Percentiles rank a stretch among this genome's conserved stretches.
Conservation (phyloP, 1,140 invertebrate species). For the Danaus melanippus region DNA sequence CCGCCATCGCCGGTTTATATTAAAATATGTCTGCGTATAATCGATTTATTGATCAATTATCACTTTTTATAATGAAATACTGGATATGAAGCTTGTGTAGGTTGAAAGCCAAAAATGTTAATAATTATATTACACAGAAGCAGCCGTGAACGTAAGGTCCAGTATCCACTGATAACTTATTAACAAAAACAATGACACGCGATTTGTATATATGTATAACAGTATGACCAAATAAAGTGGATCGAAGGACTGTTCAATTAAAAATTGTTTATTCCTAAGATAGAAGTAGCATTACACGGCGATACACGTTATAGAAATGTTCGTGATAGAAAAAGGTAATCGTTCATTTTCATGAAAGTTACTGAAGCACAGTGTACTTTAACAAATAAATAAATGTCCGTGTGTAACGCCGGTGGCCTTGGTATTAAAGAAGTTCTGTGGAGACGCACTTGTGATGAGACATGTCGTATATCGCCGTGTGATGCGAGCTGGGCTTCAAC, state of each 20-base stretch:
- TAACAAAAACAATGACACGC: not conserved
- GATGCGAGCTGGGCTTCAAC: slow-evolving; percentile 7
- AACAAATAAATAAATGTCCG: too few species aligned
- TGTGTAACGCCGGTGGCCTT: too few species aligned
- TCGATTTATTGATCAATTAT: not conserved
- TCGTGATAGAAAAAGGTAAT: not conserved
- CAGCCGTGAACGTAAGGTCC: slow-evolving; percentile 7
- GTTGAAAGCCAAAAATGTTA: too few species aligned
- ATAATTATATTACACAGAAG: not conserved
- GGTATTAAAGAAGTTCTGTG: too few species aligned
- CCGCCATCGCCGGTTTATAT: slow-evolving; percentile 8
- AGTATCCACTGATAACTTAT: slow-evolving; percentile 2
- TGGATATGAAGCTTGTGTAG: too few species aligned
- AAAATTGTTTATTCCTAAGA: slow-evolving; percentile 15
- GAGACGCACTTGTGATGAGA: too few species aligned
- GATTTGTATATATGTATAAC: not conserved
- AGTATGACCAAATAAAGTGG: too few species aligned
- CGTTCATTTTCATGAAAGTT: too few species aligned
- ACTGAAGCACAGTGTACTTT: not conserved
- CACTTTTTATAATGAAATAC: too few species aligned
- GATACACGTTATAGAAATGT: not conserved
- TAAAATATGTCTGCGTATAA: slow-evolving; percentile 10
- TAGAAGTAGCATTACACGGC: slow-evolving; percentile 11
- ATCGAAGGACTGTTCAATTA: too few species aligned
- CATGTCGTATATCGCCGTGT: slow-evolving; percentile 5